Percentiles rank a stretch among this genome's conserved stretches.
Evolutionary conservation across 2,113 vertebrate species (phyloP).

Genomic region (Rafetus swinhoei): DNA sequence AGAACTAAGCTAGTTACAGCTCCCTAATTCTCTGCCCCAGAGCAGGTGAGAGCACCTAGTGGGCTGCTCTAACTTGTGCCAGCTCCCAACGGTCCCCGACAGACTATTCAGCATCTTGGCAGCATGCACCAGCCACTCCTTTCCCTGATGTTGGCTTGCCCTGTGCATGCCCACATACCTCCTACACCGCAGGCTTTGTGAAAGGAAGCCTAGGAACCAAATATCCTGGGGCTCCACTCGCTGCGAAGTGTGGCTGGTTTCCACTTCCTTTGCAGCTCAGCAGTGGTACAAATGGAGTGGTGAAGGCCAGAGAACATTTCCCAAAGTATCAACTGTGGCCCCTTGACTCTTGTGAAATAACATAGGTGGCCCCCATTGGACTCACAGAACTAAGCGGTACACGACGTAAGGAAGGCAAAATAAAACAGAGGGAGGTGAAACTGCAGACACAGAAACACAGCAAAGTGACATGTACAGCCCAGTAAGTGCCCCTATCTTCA

Average conservation of each 20-base stretch:
- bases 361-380: too few relatives aligned
- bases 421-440: too few relatives aligned
- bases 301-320: too few relatives aligned
- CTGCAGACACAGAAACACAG: too few relatives aligned
- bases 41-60: background rate
- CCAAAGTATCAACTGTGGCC: too few relatives aligned
- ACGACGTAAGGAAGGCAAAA: too few relatives aligned
- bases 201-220: background rate
- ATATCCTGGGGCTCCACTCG: background rate
- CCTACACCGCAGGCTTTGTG: background rate
- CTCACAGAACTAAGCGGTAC: too few relatives aligned
- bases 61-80: background rate
- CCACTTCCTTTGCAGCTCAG: background rate
- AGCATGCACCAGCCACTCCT: background rate
- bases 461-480: background rate
- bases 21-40: too few relatives aligned
- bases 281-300: background rate
- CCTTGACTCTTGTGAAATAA: too few relatives aligned
- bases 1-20: background rate
- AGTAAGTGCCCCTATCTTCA: background rate
- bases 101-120: background rate
- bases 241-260: background rate
- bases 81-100: background rate
- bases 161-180: background rate
- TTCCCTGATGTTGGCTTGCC: background rate